Base-by-base conservation (phyloP, 2,797 vertebrate genomes). In the Protonibea diacanthus region DNA sequence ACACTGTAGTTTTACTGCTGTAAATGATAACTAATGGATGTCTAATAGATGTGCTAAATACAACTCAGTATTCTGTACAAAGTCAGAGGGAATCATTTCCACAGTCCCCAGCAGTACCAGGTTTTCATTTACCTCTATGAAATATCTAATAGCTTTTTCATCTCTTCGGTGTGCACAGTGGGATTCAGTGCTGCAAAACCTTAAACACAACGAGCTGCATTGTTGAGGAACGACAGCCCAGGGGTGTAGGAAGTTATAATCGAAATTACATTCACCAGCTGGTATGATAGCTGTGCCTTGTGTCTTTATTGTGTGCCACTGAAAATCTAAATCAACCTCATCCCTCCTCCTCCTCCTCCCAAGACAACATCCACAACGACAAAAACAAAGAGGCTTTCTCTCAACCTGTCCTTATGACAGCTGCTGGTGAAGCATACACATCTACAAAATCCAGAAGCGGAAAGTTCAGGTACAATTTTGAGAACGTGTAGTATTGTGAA, bases 231-330 rank as follows among this genome's bases (percentile, higher is more conserved):
- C 2, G 29, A 71, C 68, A 76, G 72, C 84, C 79, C 38, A 53
- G 60, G 64, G 64, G 74, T 76, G 69, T 20, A 23, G 29, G 42
- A 65, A 52, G 75, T 75, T 66, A 79, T 77, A 49, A 83, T 86
- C 81, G 74, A 74, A 84, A 88, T 77, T 38, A 80, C 62, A 77
- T 71, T 71, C 57, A 77, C 65, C 79, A 84, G 82, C 72, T 73
- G 83, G 21, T 67, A 14, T 56, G 23, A 79, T 58, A 74, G 79
- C 63, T 84, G 42, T 17, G 64, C 60, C 64, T 66, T 63, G 45
- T 85, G 65, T 74, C 72, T 77, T 71, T 18, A 59, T 56, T 45
- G 61, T 76, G 61, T 44, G 42, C 68, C 53, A 18, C 48, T 27
- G 44, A 64, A 79, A 74, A 69, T 73, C 47, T 66, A 27, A 76